Conservation (phyloP, 2,797 vertebrate genomes). For the Pseudochromis fuscus region DNA sequence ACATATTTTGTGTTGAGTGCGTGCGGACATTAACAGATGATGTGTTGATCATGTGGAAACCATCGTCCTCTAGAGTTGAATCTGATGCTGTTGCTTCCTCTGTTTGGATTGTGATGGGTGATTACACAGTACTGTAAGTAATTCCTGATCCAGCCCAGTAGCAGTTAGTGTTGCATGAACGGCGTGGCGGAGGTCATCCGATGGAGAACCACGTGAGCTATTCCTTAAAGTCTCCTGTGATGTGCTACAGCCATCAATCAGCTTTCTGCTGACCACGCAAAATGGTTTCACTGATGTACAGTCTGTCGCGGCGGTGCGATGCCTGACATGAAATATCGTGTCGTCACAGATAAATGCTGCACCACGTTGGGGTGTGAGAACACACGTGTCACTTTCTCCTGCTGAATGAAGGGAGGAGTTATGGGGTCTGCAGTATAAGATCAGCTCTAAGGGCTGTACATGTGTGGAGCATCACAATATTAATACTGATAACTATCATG, state of each 20-base stretch:
- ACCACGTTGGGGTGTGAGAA: constrained; percentile 7
- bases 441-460: constrained; percentile 19
- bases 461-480: constrained; percentile 9
- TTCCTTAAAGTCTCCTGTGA: constrained; percentile 42
- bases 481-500: constrained; percentile 1
- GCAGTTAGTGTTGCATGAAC: constrained; percentile 25
- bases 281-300: constrained; percentile 46
- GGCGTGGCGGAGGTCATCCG: constrained; percentile 41
- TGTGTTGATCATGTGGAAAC: constrained; percentile 2
- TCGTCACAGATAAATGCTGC: constrained; percentile 57
- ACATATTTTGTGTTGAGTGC: constrained; percentile 5
- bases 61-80: constrained; percentile 1
- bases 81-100: neutral
- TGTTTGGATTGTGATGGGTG: neutral
- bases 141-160: constrained; percentile 19
- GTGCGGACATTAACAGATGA: neutral
- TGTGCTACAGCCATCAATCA: constrained; percentile 45
- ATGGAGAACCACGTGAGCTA: constrained; percentile 28
- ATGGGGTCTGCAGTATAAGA: constrained; percentile 26
- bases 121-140: neutral
- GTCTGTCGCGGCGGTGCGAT: constrained; percentile 39
- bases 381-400: constrained; percentile 30
- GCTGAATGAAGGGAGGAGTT: constrained; percentile 21
- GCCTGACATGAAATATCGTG: constrained; percentile 64
- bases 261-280: constrained; percentile 55